Base-by-base conservation (phyloP, 2,113 vertebrate species). In the Orientallactaga bullata region DNA sequence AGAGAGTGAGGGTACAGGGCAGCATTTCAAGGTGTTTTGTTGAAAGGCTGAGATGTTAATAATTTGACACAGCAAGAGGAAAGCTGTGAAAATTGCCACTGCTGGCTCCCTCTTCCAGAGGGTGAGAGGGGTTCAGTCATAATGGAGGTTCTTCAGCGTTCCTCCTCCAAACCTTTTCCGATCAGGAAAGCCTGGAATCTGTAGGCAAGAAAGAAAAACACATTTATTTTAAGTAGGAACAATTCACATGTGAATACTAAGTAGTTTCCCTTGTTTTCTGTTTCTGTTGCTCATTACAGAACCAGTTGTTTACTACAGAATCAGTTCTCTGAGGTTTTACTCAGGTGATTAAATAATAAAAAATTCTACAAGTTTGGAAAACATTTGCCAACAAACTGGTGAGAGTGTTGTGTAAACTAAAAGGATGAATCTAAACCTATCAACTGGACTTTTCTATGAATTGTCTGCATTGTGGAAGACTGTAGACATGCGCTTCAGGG, bases 131-230 rank as follows among this genome's bases (percentile, higher is more conserved):
- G 74, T 87, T 98, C 97, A 99, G 65, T 99, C 99, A 91, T 99
- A 99, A 97, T 99, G 99, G 95, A 99, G 97, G 96, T 94, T 99
- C 97, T 99, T 99, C 93, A 99, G 97, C 3, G 98, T 97, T 88
- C 98, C 98, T 95, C 97, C 97, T 89, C 97, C 98, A 98, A 99
- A 99, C 55, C 99, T 98, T 91, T 99, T 99, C 89, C 99, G 98
- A 97, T 99, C 99, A 79, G 99, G 97, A 97, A 99, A 99, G 94
- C 98, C 98, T 7, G 99, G 97, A 97, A 99, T 98, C 99, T 99
- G 98, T 47, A 96, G 88, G 96, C 24, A 97, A 79, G 93, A 97
- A 97, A 96, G 69, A 95, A 18, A 96, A 94, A 83, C 42, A 76
- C 10, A 15, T 39, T 88, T 89, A 4, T 96, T 82, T 96, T 71